Evolutionary conservation across 1,140 invertebrate species (phyloP).

Genomic region (Mizuhopecten yessoensis): DNA sequence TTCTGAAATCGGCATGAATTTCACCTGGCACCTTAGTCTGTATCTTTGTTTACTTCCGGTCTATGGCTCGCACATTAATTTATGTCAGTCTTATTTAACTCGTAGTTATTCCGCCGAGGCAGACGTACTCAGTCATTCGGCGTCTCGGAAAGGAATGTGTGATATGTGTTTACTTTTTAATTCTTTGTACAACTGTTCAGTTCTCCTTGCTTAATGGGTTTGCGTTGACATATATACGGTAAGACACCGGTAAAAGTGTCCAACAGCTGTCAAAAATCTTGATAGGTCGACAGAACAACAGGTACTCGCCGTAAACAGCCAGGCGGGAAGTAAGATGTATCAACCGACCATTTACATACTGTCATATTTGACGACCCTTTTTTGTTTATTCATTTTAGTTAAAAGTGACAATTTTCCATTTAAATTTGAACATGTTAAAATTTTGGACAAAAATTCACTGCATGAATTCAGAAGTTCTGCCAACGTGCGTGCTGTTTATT

Average conservation of each 20-base stretch:
- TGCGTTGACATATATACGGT: not conserved
- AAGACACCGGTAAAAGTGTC: not conserved
- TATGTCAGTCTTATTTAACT: not conserved
- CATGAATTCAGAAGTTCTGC: slow-evolving; percentile 4
- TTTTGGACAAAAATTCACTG: not conserved
- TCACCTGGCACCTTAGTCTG: not conserved
- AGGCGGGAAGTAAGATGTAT: not conserved
- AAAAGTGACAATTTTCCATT: not conserved
- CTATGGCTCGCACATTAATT: not conserved
- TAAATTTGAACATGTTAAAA: not conserved
- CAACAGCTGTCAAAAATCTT: not conserved
- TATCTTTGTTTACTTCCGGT: slow-evolving; percentile 6
- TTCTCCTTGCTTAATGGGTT: not conserved
- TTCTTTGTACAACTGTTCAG: not conserved
- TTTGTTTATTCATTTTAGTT: not conserved
- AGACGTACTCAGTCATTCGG: too few relatives aligned
- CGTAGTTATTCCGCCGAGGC: not conserved
- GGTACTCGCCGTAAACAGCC: not conserved
- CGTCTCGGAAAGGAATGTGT: not conserved
- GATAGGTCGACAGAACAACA: not conserved
- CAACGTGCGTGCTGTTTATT: not conserved
- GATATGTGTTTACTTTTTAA: not conserved
- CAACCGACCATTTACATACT: not conserved
- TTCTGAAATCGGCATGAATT: not conserved
- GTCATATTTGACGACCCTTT: not conserved